phyloP scores from a whole-genome alignment of 2,113 vertebrate species.

The Amphilophus citrinellus region DNA sequence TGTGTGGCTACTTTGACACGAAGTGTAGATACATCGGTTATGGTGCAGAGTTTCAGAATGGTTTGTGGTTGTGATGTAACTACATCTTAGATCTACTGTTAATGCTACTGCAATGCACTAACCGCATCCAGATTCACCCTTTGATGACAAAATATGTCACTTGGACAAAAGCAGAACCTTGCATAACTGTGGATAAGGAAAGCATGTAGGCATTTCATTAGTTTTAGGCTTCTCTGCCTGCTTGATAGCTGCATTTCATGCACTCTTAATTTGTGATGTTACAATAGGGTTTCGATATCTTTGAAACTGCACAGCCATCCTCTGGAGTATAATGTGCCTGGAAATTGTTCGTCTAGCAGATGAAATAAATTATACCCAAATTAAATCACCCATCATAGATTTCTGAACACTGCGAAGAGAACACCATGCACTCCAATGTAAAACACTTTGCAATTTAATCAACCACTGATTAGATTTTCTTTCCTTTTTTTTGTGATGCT shows the following conservation, averaged over 20 bases:
- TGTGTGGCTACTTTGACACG: not conserved
- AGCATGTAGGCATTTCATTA: not conserved
- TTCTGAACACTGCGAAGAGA: not conserved
- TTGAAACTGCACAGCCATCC: not conserved
- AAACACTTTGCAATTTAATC: conserved; percentile 9
- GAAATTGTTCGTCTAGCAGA: too few species aligned
- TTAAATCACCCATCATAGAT: not conserved
- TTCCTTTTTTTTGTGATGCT: conserved; percentile 4
- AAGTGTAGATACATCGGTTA: not conserved
- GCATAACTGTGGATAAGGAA: not conserved
- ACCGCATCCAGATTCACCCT: not conserved
- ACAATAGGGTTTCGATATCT: too few species aligned
- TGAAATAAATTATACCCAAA: not conserved
- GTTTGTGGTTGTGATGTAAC: not conserved
- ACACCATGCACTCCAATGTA: not conserved
- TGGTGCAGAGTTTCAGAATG: not conserved
- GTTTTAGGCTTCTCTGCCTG: not conserved
- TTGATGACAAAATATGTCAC: too few species aligned
- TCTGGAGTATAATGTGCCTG: not conserved
- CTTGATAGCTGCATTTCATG: not conserved
- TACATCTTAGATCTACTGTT: not conserved
- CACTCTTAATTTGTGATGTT: not conserved
- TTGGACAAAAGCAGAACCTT: not conserved
- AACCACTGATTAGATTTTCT: conserved; percentile 6
- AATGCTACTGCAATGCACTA: not conserved